These are phyloP conservation scores for Calliopsis andreniformis DNA, from an alignment of 1,140 invertebrate species.

Conservation along the genomic window DNA sequence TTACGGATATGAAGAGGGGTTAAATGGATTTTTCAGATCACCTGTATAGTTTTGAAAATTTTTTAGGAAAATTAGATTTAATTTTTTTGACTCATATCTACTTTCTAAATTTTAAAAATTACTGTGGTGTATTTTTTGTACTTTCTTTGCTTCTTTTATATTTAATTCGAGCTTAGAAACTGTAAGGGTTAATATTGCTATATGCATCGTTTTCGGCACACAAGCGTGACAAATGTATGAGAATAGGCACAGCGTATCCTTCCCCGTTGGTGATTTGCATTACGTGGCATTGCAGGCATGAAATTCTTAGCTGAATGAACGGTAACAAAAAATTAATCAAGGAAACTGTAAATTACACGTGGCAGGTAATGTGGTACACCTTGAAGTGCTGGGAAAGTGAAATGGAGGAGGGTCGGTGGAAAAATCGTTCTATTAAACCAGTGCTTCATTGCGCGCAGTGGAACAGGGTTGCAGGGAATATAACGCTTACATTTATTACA, in stretches of 20 bases:
- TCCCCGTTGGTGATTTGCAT: slow-evolving; percentile 13
- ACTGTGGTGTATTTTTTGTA: too few species aligned
- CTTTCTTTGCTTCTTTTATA: too few species aligned
- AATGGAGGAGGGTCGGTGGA: not conserved
- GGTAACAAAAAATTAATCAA: slow-evolving; percentile 23
- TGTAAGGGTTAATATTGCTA: too few species aligned
- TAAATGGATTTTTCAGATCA: too few species aligned
- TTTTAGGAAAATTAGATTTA: too few species aligned
- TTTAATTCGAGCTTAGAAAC: too few species aligned
- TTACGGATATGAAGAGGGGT: too few species aligned
- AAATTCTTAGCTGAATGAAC: slow-evolving; percentile 29
- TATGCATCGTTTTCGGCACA: not conserved
- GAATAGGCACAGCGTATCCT: not conserved
- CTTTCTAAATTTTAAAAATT: too few species aligned
- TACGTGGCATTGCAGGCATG: not conserved
- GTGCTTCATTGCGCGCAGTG: not conserved
- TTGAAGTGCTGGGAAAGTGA: slow-evolving; percentile 35
- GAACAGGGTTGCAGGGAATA: not conserved
- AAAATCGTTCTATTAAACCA: not conserved
- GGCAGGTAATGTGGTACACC: slow-evolving; percentile 6
- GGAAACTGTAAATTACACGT: slow-evolving; percentile 38
- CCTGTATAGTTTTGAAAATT: too few species aligned
- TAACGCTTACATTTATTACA: too few species aligned
- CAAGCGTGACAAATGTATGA: not conserved
- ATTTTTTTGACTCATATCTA: too few species aligned